phyloP scores from a whole-genome alignment of 92 coral and sea anemone species.

The Meandrina meandrites region DNA sequence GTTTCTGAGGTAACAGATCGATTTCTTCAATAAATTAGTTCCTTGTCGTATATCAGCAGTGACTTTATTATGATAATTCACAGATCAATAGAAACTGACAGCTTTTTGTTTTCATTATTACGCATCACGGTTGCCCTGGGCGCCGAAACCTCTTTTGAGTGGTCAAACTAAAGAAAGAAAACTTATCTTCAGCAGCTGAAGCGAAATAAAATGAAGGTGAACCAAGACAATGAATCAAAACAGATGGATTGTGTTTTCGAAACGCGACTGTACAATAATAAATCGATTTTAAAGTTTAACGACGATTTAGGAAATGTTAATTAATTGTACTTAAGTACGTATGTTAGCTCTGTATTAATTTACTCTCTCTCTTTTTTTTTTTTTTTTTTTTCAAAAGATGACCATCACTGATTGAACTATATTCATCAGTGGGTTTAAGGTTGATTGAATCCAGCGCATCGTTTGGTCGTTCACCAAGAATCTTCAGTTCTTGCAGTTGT shows the following conservation, averaged over 20 bases:
- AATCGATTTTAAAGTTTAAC: neutral
- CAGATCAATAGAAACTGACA: neutral
- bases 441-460: neutral
- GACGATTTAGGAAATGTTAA: neutral
- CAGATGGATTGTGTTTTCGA: neutral
- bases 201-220: neutral
- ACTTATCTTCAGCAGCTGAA: neutral
- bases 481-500: neutral
- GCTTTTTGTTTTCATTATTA: neutral
- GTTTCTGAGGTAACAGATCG: neutral
- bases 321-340: neutral
- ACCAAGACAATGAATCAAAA: neutral
- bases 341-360: neutral
- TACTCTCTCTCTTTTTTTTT: too few species aligned
- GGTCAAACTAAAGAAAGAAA: neutral
- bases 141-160: neutral
- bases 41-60: neutral
- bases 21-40: neutral
- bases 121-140: constrained; percentile 6
- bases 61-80: constrained; percentile 4
- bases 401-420: neutral
- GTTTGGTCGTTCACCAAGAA: neutral
- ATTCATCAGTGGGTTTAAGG: neutral
- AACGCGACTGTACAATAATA: neutral
- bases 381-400: neutral